phyloP scores from a whole-genome alignment of 2,888 invertebrate genomes.

The Epinotia bilunana region DNA sequence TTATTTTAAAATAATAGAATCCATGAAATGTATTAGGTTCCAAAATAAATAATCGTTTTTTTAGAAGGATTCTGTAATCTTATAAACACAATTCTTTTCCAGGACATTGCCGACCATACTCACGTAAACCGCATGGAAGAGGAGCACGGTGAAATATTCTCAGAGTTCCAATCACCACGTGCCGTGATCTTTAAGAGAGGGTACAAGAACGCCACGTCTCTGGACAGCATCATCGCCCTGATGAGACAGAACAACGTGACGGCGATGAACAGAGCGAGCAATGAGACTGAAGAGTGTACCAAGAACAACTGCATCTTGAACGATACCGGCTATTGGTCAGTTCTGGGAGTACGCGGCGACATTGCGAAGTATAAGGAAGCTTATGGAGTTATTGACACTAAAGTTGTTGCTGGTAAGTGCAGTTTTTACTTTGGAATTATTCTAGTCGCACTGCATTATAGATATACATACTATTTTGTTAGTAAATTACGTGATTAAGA shows the following conservation, averaged over 20 bases:
- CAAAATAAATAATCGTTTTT: neutral
- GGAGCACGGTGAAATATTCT: constrained; percentile 68
- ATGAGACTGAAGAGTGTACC: constrained; percentile 56
- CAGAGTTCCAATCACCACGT: constrained; percentile 69
- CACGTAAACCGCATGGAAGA: constrained; percentile 69
- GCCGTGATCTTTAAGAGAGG: constrained; percentile 70
- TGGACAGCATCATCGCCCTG: constrained; percentile 68
- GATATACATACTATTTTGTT: no score
- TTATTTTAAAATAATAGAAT: no score
- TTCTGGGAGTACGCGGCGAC: constrained; percentile 73
- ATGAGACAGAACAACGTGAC: constrained; percentile 77
- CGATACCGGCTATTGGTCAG: constrained; percentile 67
- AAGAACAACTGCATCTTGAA: constrained; percentile 63
- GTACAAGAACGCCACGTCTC: constrained; percentile 71
- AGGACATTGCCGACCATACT: constrained; percentile 74
- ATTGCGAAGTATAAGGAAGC: constrained; percentile 63
- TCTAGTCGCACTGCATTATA: neutral
- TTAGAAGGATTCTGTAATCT: neutral
- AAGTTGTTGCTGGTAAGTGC: constrained; percentile 77
- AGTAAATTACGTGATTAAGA: no score
- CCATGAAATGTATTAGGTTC: no score
- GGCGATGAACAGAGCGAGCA: constrained; percentile 59
- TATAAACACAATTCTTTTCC: constrained; percentile 48
- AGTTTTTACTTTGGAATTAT: neutral
- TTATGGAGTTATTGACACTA: constrained; percentile 84